These are phyloP conservation scores for Chloroceryle amazona DNA, from an alignment of 2,797 vertebrate species.

Conservation along the genomic window DNA sequence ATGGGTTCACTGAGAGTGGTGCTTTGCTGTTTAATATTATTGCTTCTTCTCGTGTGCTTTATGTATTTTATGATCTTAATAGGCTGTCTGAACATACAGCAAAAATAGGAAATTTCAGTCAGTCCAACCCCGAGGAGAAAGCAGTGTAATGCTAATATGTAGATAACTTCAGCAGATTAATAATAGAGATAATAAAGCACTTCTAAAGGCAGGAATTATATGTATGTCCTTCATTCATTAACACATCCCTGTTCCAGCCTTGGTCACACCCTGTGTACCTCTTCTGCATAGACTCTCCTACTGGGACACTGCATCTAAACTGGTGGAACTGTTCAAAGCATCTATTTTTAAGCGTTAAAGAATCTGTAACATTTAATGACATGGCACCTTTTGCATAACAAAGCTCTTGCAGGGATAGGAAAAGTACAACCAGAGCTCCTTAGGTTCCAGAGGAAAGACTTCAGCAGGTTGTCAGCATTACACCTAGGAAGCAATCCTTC, in stretches of 20 bases:
- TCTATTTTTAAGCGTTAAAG: neutral
- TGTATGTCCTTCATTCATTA: neutral
- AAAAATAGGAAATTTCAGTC: neutral
- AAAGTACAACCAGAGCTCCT: neutral
- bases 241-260: neutral
- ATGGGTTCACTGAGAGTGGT: neutral
- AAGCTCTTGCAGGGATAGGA: neutral
- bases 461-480: neutral
- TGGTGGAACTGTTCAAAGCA: neutral
- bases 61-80: neutral
- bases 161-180: neutral
- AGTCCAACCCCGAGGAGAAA: neutral
- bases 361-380: neutral
- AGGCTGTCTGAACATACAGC: neutral
- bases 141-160: neutral
- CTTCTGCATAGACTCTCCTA: neutral
- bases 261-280: neutral
- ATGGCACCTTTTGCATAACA: neutral
- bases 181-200: neutral
- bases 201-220: neutral
- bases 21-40: neutral
- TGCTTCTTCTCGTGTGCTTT: neutral
- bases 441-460: neutral
- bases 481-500: neutral
- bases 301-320: neutral